Base-by-base conservation (phyloP, 2,888 invertebrate genomes). In the Buathra laborator region DNA sequence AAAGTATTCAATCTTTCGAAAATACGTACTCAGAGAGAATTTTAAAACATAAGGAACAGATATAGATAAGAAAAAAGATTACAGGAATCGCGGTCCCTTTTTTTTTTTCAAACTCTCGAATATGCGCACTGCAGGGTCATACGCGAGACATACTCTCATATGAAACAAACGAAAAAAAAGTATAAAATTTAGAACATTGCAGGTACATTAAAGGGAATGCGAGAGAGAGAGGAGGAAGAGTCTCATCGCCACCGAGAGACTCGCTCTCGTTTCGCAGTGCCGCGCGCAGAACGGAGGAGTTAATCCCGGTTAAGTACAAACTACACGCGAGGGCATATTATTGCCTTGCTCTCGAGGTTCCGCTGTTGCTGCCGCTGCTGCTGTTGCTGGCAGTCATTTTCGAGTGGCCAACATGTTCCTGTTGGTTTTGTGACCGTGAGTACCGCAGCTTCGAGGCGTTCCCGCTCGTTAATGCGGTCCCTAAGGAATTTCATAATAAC, bases 221-320 rank as follows among this genome's bases (percentile, higher is more conserved):
- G 32, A n/a, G 32, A 71, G 72, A 59, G 71, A 46, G 56, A 53
- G 48, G 16, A 16, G 48, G 62, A 71, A 70, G 64, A 76, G 77
- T 67, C 44, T 59, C 77, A 66, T 66, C 46, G 37, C 16, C 29
- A 43, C 29, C 43, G 75, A 37, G 48, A 70, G 66, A 75, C 56
- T 44, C 70, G 79, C 62, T 84, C 59, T 59, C 64, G 76, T 75
- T 82, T 48, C 64, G 85, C 79, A 85, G 80, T 75, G 80, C 79
- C 70, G 66, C 78, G 59, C 72, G 48, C 43, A 64, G 32, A 82
- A 76, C 59, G 72, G 67, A 79, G 62, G 82, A 86, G 82, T 85
- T 86, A 86, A 86, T 86, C 80, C 82, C 81, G 74, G 82, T 86
- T 86, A 85, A 86, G 86, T 86, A 86, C 84, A 83, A 86, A 85